Evolutionary conservation across 2,113 vertebrate genomes (phyloP).

Genomic region (Craseonycteris thonglongyai): DNA sequence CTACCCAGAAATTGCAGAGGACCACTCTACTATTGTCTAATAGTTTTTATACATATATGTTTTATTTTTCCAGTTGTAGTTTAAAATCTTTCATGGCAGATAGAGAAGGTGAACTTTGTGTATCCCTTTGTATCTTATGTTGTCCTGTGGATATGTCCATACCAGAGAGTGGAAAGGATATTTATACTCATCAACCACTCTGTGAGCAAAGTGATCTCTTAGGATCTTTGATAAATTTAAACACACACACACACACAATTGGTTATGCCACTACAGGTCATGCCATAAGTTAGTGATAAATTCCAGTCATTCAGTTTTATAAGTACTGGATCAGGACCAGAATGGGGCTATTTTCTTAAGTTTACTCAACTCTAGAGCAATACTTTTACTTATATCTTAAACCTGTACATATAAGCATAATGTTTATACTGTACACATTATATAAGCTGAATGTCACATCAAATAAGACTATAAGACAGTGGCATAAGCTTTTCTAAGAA

Average conservation of each 20-base stretch:
- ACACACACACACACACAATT: neutral
- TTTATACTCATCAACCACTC: neutral
- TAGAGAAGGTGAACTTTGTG: neutral
- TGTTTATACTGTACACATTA: neutral
- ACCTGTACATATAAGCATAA: neutral
- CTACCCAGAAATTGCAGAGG: neutral
- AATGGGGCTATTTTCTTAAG: neutral
- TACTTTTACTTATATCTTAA: neutral
- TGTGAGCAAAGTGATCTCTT: neutral
- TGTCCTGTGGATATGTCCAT: neutral
- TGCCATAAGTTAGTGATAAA: neutral
- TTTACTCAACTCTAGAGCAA: neutral
- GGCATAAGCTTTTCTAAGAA: neutral
- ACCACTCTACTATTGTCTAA: neutral
- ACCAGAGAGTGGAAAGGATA: neutral
- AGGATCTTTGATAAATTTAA: neutral
- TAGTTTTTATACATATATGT: neutral
- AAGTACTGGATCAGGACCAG: neutral
- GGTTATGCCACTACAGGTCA: neutral
- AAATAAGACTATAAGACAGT: neutral
- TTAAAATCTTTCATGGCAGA: neutral
- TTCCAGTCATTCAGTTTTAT: neutral
- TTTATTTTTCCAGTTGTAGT: neutral
- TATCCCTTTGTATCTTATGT: neutral
- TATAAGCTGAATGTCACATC: neutral